Base-by-base conservation (phyloP, 2,113 vertebrate genomes). In the Glaucomys volans region DNA sequence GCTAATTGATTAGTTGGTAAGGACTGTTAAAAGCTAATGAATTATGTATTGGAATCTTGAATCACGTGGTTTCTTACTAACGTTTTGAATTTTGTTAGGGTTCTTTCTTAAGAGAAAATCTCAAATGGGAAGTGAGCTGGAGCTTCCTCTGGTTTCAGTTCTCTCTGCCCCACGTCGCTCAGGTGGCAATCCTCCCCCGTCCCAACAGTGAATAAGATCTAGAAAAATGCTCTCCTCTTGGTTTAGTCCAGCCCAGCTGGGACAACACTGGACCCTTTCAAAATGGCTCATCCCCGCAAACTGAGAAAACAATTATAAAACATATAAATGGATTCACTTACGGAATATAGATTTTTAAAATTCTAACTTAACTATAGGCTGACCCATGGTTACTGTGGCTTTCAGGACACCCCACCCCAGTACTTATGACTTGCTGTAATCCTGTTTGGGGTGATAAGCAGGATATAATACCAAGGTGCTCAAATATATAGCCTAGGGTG, bases 191-290 rank as follows among this genome's bases (percentile, higher is more conserved):
- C 81, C 52, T 71, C 80, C 44, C 77, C 89, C 42, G 35, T 91
- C 42, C 92, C 35, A 57, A 13, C 32, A 64, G 4, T 83, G 64
- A 96, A 80, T 50, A 44, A 87, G 69, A 82, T 69, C 82, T 83
- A 81, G 72, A 95, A 89, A 93, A 79, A 82, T 92, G 72, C 32
- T 88, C 84, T 93, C 64, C 71, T 92, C 26, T 94, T 76, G 44
- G 20, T 1, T 0, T 26, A 91, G 94, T 62, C 94, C 52, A 95
- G 91, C 47, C 47, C 96, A 96, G 88, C 93, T 95, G 87, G 96
- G 87, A 95, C 67, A 95, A 97, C 52, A 82, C 0, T 74, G 71
- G n/a, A 85, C 37, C 37, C 54, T 97, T 95, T 94, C 66, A 94
- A 95, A 87, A 84, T 6, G 42, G 59, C 72, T 94, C 35, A 90